Percentiles rank a stretch among this genome's conserved stretches.
These are phyloP conservation scores for Diploscapter pachys DNA, from an alignment of 1,140 invertebrate genomes.

Conservation along the genomic window DNA sequence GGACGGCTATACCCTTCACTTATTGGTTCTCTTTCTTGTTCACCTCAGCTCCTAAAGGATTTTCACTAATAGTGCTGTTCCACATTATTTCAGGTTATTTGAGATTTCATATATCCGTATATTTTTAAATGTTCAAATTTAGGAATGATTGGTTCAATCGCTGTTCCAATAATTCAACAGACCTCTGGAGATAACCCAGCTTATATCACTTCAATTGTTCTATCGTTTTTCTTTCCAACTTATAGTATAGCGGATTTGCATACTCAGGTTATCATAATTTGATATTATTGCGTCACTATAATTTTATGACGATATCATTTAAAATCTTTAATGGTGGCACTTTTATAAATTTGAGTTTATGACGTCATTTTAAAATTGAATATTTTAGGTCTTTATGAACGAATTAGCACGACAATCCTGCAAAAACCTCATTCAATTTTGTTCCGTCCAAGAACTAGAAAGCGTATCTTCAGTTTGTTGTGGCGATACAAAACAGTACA, in stretches of 20 bases:
- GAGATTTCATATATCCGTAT: neutral
- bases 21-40: slow-evolving; percentile 51
- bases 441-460: no score
- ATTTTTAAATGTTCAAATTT: neutral
- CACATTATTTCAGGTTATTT: slow-evolving; percentile 41
- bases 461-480: no score
- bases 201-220: slow-evolving; percentile 37
- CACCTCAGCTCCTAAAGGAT: slow-evolving; percentile 47
- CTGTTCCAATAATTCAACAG: slow-evolving; percentile 48
- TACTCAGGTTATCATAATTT: neutral
- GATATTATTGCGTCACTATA: neutral
- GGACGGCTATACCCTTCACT: slow-evolving; percentile 47
- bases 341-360: no score
- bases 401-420: no score
- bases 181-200: slow-evolving; percentile 35
- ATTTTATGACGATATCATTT: neutral
- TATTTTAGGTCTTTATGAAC: no score
- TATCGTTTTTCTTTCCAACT: slow-evolving; percentile 47
- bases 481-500: slow-evolving; percentile 5
- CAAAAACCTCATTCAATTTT: no score
- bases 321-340: neutral
- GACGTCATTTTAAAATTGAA: no score
- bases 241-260: slow-evolving; percentile 37
- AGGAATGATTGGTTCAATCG: slow-evolving; percentile 52
- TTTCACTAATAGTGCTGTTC: slow-evolving; percentile 51